Evolutionary conservation across 2,797 vertebrate species (phyloP).

Genomic region (Poecilia wingei): DNA sequence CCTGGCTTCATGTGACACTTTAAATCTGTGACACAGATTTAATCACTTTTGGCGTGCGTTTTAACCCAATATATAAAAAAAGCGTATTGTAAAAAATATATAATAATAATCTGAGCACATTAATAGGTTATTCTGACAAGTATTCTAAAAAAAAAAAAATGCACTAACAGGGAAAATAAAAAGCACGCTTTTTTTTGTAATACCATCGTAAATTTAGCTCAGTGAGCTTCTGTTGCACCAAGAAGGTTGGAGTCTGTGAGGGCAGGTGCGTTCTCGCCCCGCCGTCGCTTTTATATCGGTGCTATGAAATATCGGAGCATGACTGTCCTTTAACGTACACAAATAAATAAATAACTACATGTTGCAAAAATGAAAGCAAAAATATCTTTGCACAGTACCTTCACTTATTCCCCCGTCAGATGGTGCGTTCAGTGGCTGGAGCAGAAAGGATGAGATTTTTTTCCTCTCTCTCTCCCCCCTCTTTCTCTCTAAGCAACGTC

Average conservation of each 20-base stretch:
- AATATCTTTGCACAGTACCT: constrained; percentile 60
- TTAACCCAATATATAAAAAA: constrained; percentile 5
- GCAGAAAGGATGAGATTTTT: constrained; percentile 37
- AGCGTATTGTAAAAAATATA: background rate
- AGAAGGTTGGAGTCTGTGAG: constrained; percentile 47
- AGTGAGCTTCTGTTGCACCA: constrained; percentile 64
- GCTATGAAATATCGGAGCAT: constrained; percentile 21
- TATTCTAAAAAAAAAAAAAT: background rate
- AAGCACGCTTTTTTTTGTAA: constrained; percentile 8
- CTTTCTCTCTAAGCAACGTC: constrained; percentile 59
- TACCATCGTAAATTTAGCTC: constrained; percentile 22
- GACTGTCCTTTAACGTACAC: background rate
- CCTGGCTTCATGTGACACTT: constrained; percentile 53
- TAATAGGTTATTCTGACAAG: background rate
- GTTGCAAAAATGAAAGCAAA: constrained; percentile 6
- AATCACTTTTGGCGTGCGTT: constrained; percentile 33
- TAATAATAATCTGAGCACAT: constrained; percentile 13
- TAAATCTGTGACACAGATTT: constrained; percentile 41
- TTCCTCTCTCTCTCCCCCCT: background rate
- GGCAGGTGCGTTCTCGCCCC: constrained; percentile 62
- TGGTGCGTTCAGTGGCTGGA: constrained; percentile 50
- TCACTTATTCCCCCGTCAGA: constrained; percentile 50
- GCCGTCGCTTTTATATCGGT: constrained; percentile 33
- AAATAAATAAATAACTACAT: background rate
- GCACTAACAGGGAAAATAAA: constrained; percentile 1